Conservation (phyloP, 2,888 invertebrate genomes). For the Sussaba pulchella region DNA sequence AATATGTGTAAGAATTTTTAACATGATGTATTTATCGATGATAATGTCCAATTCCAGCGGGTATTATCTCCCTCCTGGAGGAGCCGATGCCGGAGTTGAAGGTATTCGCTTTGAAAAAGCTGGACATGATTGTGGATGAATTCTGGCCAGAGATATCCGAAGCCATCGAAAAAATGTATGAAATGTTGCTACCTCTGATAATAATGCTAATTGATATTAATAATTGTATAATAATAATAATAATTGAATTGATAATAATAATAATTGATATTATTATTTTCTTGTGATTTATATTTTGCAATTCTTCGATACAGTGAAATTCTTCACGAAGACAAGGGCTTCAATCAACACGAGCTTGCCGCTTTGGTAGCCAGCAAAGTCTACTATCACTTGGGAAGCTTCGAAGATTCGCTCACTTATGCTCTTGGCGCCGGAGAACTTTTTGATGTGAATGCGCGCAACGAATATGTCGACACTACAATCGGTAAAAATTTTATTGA, state of each 20-base stretch:
- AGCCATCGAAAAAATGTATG: conserved; percentile 97
- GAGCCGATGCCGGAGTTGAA: conserved; percentile 97
- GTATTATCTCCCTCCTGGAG: conserved; percentile 97
- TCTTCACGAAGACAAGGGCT: conserved; percentile 95
- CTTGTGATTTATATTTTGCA: conserved; percentile 16
- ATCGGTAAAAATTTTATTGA: conserved; percentile 87
- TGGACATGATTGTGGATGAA: conserved; percentile 97
- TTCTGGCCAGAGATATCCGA: conserved; percentile 99
- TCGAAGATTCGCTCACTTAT: conserved; percentile 98
- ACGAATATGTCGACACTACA: conserved; percentile 98
- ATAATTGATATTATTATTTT: conserved; percentile 13
- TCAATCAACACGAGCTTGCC: conserved; percentile 96
- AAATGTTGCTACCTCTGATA: too few species aligned
- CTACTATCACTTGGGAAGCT: conserved; percentile 98
- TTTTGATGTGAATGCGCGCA: conserved; percentile 97
- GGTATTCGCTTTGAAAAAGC: conserved; percentile 95
- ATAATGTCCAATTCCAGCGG: conserved; percentile 86
- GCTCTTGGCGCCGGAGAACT: conserved; percentile 97
- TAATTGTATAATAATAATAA: too few species aligned
- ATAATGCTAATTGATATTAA: too few species aligned
- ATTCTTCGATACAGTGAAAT: conserved; percentile 89
- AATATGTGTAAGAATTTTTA: conserved; percentile 2
- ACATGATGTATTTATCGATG: conserved; percentile 2
- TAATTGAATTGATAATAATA: too few species aligned
- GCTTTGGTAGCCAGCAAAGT: conserved; percentile 99